phyloP scores from a whole-genome alignment of 2,888 invertebrate species.

The Drosophila dives region DNA sequence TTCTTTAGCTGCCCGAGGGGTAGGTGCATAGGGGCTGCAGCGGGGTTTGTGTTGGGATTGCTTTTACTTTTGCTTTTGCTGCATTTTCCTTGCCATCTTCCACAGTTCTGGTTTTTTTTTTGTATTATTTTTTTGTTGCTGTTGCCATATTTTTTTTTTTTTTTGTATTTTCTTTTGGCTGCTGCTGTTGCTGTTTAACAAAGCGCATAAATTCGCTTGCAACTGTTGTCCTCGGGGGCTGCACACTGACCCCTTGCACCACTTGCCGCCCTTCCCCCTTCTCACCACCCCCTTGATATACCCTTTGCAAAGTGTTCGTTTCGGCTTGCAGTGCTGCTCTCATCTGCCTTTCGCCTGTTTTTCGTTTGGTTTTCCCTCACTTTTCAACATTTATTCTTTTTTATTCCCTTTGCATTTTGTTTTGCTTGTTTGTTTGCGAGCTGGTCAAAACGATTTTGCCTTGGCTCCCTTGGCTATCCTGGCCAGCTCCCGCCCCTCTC shows the following conservation, averaged over 20 bases:
- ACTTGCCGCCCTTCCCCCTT: not conserved
- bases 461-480: conserved; percentile 41
- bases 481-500: not conserved
- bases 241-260: conserved; percentile 38
- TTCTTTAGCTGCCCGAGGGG: conserved; percentile 25
- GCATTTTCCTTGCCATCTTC: conserved; percentile 20
- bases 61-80: conserved; percentile 50
- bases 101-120: not conserved
- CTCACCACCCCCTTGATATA: not conserved
- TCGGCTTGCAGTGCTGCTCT: conserved; percentile 71
- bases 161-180: conserved; percentile 26
- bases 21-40: not conserved
- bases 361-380: conserved; percentile 19
- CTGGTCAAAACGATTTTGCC: conserved; percentile 81
- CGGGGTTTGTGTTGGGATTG: conserved; percentile 65
- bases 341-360: conserved; percentile 76
- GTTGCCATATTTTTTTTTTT: conserved; percentile 58
- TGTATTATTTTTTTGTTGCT: conserved; percentile 13
- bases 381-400: conserved; percentile 14
- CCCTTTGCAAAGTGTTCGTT: conserved; percentile 62
- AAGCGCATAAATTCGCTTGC: conserved; percentile 82
- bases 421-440: conserved; percentile 59
- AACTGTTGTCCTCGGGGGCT: conserved; percentile 77
- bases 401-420: conserved; percentile 17
- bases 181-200: conserved; percentile 80